Percentiles rank a stretch among this genome's conserved stretches.
phyloP scores from a whole-genome alignment of 2,797 vertebrate species.

The Odontamblyopus lacepedii region DNA sequence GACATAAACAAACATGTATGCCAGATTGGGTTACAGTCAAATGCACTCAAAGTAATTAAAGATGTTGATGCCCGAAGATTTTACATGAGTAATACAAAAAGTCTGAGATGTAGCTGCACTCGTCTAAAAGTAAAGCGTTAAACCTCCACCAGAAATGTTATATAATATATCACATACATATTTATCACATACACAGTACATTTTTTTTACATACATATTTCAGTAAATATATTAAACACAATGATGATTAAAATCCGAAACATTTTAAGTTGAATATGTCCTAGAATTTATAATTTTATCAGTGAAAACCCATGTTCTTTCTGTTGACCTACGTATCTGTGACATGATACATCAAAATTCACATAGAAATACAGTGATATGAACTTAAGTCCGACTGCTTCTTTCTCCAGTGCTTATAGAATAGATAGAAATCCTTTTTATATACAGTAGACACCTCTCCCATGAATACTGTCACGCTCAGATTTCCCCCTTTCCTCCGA shows the following conservation, averaged over 20 bases:
- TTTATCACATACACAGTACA: too few relatives aligned
- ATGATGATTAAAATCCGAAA: background rate
- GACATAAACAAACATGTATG: slow-evolving; percentile 13
- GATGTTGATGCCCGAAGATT: slow-evolving; percentile 24
- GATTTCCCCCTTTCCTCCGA: slow-evolving; percentile 26
- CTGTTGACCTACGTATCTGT: background rate
- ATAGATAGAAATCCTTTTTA: slow-evolving; percentile 23
- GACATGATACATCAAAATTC: background rate
- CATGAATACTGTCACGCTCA: slow-evolving; percentile 24
- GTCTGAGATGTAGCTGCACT: background rate
- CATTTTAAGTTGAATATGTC: background rate
- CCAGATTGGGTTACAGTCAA: slow-evolving; percentile 16
- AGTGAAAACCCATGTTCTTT: too few relatives aligned
- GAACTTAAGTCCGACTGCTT: background rate
- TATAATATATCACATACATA: too few relatives aligned
- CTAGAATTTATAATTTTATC: background rate
- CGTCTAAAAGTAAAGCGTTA: background rate
- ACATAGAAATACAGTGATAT: background rate
- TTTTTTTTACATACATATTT: too few relatives aligned
- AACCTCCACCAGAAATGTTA: background rate
- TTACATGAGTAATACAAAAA: slow-evolving; percentile 9
- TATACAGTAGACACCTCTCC: slow-evolving; percentile 24
- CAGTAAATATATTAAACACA: too few relatives aligned
- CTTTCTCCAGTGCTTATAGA: slow-evolving; percentile 9
- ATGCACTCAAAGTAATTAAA: slow-evolving; percentile 42